Percentiles rank a stretch among this genome's conserved stretches.
These are phyloP conservation scores for Melozone crissalis DNA, from an alignment of 2,113 vertebrate species.

Conservation along the genomic window DNA sequence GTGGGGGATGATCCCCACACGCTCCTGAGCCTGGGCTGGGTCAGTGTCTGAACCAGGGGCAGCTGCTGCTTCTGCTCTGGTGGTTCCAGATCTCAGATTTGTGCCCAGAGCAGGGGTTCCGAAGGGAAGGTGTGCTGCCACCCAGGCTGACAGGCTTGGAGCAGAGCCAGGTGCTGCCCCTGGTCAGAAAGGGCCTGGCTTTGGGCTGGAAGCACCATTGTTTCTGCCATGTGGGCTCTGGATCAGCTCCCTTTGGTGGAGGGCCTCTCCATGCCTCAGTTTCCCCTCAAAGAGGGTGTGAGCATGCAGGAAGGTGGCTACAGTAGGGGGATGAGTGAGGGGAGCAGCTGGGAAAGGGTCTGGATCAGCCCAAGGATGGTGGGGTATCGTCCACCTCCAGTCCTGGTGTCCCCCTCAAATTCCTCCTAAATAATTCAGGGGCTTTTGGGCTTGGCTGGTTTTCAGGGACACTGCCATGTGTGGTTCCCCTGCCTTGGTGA, in stretches of 20 bases:
- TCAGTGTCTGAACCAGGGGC: not conserved
- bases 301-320: rapidly evolving
- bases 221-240: rapidly evolving
- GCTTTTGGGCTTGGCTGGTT: not conserved
- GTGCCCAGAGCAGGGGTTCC: not conserved
- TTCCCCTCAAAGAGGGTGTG: not conserved
- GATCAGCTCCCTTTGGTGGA: not conserved
- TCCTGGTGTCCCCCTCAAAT: not conserved
- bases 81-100: not conserved
- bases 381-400: rapidly evolving
- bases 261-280: not conserved
- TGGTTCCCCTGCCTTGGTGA: not conserved
- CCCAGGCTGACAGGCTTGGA: rapidly evolving
- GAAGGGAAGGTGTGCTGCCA: not conserved
- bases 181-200: not conserved
- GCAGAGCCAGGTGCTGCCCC: not conserved
- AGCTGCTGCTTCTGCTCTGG: not conserved
- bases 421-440: not conserved
- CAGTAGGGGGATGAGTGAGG: not conserved
- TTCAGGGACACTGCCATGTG: rapidly evolving
- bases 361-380: not conserved
- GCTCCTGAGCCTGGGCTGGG: not conserved
- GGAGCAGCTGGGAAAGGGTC: not conserved
- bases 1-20: not conserved
- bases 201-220: not conserved